These are phyloP conservation scores for Lucifuga dentata DNA, from an alignment of 2,113 vertebrate species.

Conservation along the genomic window DNA sequence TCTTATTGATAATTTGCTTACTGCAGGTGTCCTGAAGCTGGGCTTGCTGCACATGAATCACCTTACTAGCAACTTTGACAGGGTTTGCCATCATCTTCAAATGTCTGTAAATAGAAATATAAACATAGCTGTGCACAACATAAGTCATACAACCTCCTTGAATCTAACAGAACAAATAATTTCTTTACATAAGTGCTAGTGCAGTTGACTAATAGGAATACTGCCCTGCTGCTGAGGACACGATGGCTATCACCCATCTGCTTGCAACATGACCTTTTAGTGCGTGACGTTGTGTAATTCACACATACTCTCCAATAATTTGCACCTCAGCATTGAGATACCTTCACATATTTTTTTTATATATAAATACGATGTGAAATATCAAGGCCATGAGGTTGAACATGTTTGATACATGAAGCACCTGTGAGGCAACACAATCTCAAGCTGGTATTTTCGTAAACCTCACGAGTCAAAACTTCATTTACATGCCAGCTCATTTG, in stretches of 20 bases:
- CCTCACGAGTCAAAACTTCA: constrained; percentile 28
- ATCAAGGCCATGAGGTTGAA: constrained; percentile 1
- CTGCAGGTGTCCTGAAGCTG: too few relatives aligned
- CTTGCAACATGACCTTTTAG: constrained; percentile 57
- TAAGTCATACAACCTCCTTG: too few relatives aligned
- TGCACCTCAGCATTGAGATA: constrained; percentile 15
- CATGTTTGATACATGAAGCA: constrained; percentile 13
- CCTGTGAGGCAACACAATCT: constrained; percentile 19
- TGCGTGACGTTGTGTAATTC: constrained; percentile 41
- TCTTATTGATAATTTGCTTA: too few relatives aligned
- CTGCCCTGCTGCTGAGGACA: constrained; percentile 33
- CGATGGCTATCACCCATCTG: constrained; percentile 54
- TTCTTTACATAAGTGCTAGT: neutral
- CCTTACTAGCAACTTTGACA: too few relatives aligned
- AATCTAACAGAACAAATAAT: neutral
- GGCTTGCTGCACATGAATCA: too few relatives aligned
- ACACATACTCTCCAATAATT: constrained; percentile 39
- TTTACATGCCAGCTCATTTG: neutral
- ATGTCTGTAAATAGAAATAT: neutral
- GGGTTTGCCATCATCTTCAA: neutral
- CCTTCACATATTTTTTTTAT: neutral
- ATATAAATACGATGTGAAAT: neutral
- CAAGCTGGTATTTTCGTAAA: constrained; percentile 30
- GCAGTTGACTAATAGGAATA: neutral
- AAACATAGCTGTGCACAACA: too few relatives aligned